phyloP scores from a whole-genome alignment of 2,797 vertebrate species.

The Gallirallus australis region DNA sequence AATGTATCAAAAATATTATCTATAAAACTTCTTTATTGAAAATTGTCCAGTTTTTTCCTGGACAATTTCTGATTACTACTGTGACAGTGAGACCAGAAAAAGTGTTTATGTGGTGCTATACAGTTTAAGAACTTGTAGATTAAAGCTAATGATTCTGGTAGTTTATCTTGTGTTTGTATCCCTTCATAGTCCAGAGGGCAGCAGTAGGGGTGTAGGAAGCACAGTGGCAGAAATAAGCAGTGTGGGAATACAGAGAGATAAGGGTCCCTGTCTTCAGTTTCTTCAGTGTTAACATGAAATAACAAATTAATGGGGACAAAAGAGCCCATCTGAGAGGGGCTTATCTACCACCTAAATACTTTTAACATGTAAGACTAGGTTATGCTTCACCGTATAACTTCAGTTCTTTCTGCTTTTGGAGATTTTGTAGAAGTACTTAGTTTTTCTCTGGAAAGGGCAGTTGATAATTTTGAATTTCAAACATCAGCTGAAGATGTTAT shows the following conservation, averaged over 20 bases:
- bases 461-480: background rate
- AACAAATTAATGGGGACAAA: background rate
- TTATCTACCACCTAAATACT: background rate
- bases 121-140: background rate
- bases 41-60: background rate
- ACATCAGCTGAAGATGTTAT: background rate
- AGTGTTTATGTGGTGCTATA: accelerated
- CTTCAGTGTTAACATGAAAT: background rate
- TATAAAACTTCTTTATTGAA: background rate
- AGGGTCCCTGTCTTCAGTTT: background rate
- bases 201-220: background rate
- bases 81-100: background rate
- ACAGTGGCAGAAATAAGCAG: background rate
- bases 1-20: background rate
- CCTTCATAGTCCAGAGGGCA: background rate
- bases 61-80: background rate
- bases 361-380: background rate
- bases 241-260: background rate
- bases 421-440: background rate
- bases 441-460: background rate
- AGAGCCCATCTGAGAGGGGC: background rate
- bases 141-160: background rate
- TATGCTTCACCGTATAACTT: background rate
- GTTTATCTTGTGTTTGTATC: background rate
- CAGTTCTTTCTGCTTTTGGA: background rate